Evolutionary conservation across 1,140 invertebrate species (phyloP).

Genomic region (Trichonephila clavata): DNA sequence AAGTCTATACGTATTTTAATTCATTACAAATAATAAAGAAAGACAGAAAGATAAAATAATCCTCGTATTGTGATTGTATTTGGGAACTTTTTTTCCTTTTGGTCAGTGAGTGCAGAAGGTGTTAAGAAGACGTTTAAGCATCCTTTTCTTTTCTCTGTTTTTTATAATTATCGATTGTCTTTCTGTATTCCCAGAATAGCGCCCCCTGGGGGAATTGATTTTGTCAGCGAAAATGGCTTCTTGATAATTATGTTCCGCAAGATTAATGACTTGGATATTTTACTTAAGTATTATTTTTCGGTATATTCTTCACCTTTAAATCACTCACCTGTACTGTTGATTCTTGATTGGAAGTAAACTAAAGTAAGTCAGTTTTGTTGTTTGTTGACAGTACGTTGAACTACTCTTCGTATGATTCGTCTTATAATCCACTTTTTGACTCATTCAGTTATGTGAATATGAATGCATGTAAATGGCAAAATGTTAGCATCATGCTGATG

Average conservation of each 20-base stretch:
- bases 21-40: no score
- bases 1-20: no score
- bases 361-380: constrained; percentile 30
- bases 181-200: constrained; percentile 61
- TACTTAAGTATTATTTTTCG: constrained; percentile 27
- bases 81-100: not conserved
- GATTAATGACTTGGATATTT: constrained; percentile 55
- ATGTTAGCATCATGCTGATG: not conserved
- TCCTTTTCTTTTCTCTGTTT: constrained; percentile 8
- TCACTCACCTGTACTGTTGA: not conserved
- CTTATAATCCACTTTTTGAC: not conserved
- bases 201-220: constrained; percentile 73
- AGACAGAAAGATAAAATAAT: no score
- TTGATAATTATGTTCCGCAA: constrained; percentile 49
- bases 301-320: not conserved
- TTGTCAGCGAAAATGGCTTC: constrained; percentile 70
- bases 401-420: not conserved
- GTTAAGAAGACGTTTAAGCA: not conserved
- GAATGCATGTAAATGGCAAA: not conserved
- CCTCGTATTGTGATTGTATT: no score
- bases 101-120: not conserved
- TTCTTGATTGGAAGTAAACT: not conserved
- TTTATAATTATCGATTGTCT: constrained; percentile 65
- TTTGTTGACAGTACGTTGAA: constrained; percentile 37
- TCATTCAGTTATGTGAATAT: not conserved